Base-by-base conservation (phyloP, 2,888 invertebrate species). In the Amaurobius ferox region DNA sequence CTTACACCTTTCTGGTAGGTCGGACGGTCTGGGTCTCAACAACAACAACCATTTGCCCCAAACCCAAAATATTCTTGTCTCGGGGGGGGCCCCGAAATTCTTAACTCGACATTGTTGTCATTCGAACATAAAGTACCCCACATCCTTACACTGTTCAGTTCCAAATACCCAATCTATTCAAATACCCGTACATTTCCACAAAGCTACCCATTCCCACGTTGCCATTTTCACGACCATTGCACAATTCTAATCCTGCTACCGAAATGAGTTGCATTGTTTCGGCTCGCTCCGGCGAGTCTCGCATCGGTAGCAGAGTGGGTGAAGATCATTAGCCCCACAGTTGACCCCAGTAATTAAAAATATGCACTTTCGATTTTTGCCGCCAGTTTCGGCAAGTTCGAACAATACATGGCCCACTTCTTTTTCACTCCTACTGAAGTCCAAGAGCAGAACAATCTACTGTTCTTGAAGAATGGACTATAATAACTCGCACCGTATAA, bases 271-370 rank as follows among this genome's bases (percentile, higher is more conserved):
- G 6, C 13, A 35, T n/a, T 68, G 39, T 28, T 68, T 32, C 5
- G 1, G 1, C 64, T 6, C 64, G 5, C 16, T 61, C n/a, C 1
- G 6, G 9, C 28, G 0, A 23, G 44, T 62, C 44, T 30, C 79
- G 80, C 80, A 72, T 79, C 79, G 72, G 29, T 79, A 66, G 66
- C 13, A 16, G 44, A 26, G 80, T 80, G 73, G 73, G 73, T 73
- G 73, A 73, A 68, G 73, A 80, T 68, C 80, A 35, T 80, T 80
- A 73, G 61, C 72, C 68, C 23, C 19, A 9, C 67, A 48, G 44
- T 40, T 39, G 68, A 68, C 68, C 68, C 40, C 68, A 16, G 68
- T 16, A 68, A 35, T 68, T 35, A 30, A 32, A 67, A 32, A 48
- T 28, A 6, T 13, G 28, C 35, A 80, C 80, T 80, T 73, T 74